Percentiles rank a stretch among this genome's conserved stretches.
These are phyloP conservation scores for Notarius lentiginosus DNA, from an alignment of 2,113 vertebrate genomes.

Conservation along the genomic window DNA sequence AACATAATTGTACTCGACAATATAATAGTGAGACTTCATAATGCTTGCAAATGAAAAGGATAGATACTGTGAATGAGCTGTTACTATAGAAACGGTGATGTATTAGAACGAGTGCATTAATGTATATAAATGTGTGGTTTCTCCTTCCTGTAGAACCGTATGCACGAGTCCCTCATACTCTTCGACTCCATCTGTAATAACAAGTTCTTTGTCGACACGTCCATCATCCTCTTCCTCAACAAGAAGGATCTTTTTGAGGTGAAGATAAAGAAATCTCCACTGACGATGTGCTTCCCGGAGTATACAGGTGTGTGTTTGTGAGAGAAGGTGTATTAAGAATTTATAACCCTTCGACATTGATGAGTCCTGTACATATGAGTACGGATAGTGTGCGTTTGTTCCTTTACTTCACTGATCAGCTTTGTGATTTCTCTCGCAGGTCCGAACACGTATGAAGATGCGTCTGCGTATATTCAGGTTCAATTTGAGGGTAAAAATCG, in stretches of 20 bases:
- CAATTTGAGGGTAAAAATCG: constrained; percentile 98
- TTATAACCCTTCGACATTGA: neutral
- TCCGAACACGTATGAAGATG: constrained; percentile 86
- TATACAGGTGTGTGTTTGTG: constrained; percentile 83
- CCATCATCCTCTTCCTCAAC: constrained; percentile 99
- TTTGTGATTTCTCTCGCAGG: constrained; percentile 67
- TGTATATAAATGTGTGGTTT: neutral
- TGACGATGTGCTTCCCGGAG: constrained; percentile 97
- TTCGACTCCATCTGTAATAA: constrained; percentile 99
- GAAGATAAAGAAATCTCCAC: constrained; percentile 97
- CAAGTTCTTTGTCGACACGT: constrained; percentile 99
- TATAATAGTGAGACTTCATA: too few species aligned
- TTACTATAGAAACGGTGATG: neutral
- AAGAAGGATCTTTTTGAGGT: constrained; percentile 98
- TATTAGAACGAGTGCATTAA: neutral
- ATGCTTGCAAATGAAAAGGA: too few species aligned
- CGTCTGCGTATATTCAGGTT: constrained; percentile 88
- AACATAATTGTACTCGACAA: too few species aligned
- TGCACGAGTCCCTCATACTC: constrained; percentile 99
- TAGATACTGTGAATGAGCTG: neutral
- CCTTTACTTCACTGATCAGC: constrained; percentile 1
- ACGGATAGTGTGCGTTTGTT: neutral
- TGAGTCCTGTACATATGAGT: neutral
- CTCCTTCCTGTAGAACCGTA: constrained; percentile 85
- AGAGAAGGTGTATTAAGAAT: neutral